Evolutionary conservation across 2,113 vertebrate species (phyloP), one percentile per base, ranked within the genome.

Genomic region (Pseudorhombus dupliciocellatus): DNA sequence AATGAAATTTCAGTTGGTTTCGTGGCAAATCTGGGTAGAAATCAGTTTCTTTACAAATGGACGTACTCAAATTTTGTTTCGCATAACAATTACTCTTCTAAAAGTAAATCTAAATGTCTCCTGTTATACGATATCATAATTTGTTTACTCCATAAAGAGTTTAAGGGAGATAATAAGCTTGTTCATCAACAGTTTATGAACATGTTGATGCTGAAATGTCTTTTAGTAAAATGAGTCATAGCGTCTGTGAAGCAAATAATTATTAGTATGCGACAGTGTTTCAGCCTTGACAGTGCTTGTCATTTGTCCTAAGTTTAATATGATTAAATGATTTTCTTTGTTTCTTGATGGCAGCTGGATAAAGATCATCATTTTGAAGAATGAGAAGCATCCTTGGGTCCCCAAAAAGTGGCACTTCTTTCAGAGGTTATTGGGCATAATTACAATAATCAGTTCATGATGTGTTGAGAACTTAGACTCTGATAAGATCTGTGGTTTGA

Each of bases 391-490:
- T 57, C 65, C 6, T 22, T 30, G 4, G 58, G 9, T 53, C 2
- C 4, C 1, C 10, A 42, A 59, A 46, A 20, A 37, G 50, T 37
- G 44, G 46, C 60, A 28, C 10, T 46, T 31, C 25, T 50, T 28
- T 24, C 40, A 30, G 5, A 40, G 22, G 37, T 1, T 52, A 53
- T 22, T 21, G 10, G 30, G 2, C n/a, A 5, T 22, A 51, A 53
- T 54, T 24, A 11, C 50, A 25, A 8, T 56, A 26, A 44, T 24
- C n/a, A 66, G 34, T 40, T 16, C 73, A 76, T 63, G 52, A 22
- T 25, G 11, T 40, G 44, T 18, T 74, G 51, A 70, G 24, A 40
- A 48, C 8, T 61, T 5, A 22, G 9, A 16, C 52, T 42, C n/a
- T 50, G 51, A 50, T 40, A 40, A 12, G 55, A 37, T 7, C 22